Conservation (phyloP, 1,140 invertebrate genomes). For the Trigoniulus corallinus region DNA sequence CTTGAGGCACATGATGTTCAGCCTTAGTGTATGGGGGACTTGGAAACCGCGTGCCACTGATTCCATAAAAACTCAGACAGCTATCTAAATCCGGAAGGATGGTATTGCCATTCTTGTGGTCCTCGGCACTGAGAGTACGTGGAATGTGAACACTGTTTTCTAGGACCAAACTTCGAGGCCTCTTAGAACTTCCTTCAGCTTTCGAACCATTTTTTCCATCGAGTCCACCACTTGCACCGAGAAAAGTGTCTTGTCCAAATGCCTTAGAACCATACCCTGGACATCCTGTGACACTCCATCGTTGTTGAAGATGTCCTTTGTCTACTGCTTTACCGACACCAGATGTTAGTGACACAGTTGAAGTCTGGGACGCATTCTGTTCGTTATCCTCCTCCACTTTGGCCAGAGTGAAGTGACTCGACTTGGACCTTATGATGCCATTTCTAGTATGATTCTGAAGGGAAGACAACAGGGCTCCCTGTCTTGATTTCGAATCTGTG, state of each 20-base stretch:
- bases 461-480: no score
- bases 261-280: no score
- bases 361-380: conserved; percentile 5
- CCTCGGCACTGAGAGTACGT: conserved; percentile 4
- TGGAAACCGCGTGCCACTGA: background rate
- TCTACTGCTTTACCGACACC: conserved; percentile 1
- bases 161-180: conserved; percentile 5
- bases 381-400: conserved; percentile 10
- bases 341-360: conserved; percentile 1
- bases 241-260: no score
- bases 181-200: background rate
- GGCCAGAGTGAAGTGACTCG: conserved; percentile 16
- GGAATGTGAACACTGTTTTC: background rate
- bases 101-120: conserved; percentile 6
- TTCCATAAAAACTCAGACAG: background rate
- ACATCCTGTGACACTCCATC: background rate
- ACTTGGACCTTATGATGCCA: conserved; percentile 18
- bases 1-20: no score
- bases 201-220: background rate
- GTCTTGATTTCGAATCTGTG: conserved; percentile 11
- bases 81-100: conserved; percentile 7
- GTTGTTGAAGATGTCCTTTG: conserved; percentile 8
- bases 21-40: background rate
- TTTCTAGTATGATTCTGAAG: conserved; percentile 6
- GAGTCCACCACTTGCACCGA: background rate